These are phyloP conservation scores for Anagyrus pseudococci DNA, from an alignment of 2,888 invertebrate genomes.

Conservation along the genomic window DNA sequence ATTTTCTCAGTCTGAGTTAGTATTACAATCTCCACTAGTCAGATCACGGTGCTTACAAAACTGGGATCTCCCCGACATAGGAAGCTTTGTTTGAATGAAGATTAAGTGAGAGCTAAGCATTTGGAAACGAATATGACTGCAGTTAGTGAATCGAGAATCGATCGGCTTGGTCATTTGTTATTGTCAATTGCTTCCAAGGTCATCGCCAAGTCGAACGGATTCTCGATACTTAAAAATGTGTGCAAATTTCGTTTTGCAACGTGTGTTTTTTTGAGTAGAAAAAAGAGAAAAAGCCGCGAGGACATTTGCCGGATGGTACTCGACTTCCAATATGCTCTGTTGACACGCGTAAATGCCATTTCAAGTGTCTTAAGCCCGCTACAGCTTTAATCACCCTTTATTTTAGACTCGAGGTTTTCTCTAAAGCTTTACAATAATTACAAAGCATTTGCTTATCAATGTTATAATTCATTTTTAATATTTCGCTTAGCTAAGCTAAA, in stretches of 20 bases:
- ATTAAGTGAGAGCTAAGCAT: slow-evolving; percentile 5
- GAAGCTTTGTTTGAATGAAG: slow-evolving; percentile 17
- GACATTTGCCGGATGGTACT: background rate
- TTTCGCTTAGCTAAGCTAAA: too few species aligned
- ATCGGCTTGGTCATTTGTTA: slow-evolving; percentile 2
- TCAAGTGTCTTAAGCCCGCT: too few species aligned
- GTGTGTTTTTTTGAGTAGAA: slow-evolving; percentile 14
- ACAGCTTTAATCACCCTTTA: too few species aligned
- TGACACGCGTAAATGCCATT: slow-evolving; percentile 12
- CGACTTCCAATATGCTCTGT: slow-evolving; percentile 6
- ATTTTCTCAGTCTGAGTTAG: too few species aligned
- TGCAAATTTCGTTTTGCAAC: slow-evolving; percentile 14
- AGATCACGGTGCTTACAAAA: too few species aligned
- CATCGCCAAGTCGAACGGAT: background rate
- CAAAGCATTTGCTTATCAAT: too few species aligned
- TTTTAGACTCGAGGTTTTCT: too few species aligned
- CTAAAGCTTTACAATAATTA: too few species aligned
- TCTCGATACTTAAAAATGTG: background rate
- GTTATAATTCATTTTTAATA: too few species aligned
- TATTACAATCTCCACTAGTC: too few species aligned
- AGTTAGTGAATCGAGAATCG: background rate
- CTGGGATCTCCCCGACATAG: too few species aligned
- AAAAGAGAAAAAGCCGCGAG: slow-evolving; percentile 7
- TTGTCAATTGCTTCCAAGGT: too few species aligned
- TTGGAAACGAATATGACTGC: slow-evolving; percentile 1